These are phyloP conservation scores for Linurgus olivaceus DNA, from an alignment of 2,797 vertebrate species.

Conservation along the genomic window DNA sequence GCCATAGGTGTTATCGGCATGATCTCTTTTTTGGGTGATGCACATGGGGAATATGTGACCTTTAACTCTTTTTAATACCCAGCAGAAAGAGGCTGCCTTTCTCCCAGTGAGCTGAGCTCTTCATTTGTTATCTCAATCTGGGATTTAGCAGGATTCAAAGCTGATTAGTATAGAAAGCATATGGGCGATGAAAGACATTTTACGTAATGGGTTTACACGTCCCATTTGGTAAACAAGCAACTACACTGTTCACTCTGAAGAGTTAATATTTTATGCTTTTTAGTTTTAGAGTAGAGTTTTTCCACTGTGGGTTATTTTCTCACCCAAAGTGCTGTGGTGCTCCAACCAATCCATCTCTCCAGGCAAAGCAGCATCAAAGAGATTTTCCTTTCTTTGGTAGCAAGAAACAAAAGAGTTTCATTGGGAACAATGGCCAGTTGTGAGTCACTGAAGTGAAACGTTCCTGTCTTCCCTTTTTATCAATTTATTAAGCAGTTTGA, in stretches of 20 bases:
- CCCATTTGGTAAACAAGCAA: slow-evolving; percentile 67
- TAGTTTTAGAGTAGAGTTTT: not conserved
- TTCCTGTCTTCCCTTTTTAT: not conserved
- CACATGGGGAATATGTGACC: slow-evolving; percentile 11
- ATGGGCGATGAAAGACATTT: slow-evolving; percentile 83
- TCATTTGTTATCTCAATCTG: slow-evolving; percentile 88
- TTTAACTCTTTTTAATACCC: slow-evolving; percentile 45
- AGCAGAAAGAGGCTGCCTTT: slow-evolving; percentile 67
- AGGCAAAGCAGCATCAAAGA: not conserved
- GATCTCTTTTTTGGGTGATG: slow-evolving; percentile 25
- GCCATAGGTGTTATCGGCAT: not conserved
- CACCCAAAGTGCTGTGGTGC: not conserved
- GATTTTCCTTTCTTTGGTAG: not conserved
- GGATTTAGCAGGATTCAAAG: slow-evolving; percentile 89
- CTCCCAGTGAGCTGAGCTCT: slow-evolving; percentile 74
- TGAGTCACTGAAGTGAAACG: not conserved
- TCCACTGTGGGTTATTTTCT: not conserved
- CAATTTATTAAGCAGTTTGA: not conserved
- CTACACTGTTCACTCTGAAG: not conserved
- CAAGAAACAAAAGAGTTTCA: not conserved
- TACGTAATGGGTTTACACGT: slow-evolving; percentile 85
- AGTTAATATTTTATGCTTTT: not conserved
- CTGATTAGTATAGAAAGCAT: slow-evolving; percentile 89
- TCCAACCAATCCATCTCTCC: not conserved
- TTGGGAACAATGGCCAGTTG: not conserved